A percentile compares a stretch with the other conserved stretches of the same genome.
Conservation (phyloP, 2,888 invertebrate genomes). For the Oscheius sp. region DNA sequence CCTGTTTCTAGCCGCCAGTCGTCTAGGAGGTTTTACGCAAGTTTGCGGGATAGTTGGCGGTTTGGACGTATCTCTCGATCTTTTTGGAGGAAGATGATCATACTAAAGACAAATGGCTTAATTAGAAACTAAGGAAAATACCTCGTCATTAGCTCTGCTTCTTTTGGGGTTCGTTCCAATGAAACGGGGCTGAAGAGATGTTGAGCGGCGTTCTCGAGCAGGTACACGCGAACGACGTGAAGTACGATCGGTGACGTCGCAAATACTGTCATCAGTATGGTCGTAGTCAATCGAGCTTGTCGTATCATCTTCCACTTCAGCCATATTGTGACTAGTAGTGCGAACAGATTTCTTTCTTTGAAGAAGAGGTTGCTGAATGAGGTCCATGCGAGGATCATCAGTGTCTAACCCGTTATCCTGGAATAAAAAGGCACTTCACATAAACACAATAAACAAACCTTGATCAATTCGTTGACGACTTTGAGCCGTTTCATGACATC, state of each 20-base stretch:
- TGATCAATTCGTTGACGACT: constrained; percentile 52
- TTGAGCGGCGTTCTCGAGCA: constrained; percentile 25
- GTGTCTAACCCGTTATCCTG: constrained; percentile 10
- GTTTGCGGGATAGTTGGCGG: neutral
- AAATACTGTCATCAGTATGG: constrained; percentile 52
- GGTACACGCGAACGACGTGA: constrained; percentile 1
- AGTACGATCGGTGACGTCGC: constrained; percentile 10
- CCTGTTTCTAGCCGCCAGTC: constrained; percentile 38
- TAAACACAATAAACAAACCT: constrained; percentile 30
- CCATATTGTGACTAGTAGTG: neutral
- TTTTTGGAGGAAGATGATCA: constrained; percentile 30
- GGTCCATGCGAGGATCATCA: constrained; percentile 3
- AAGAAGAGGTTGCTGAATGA: constrained; percentile 15
- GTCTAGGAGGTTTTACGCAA: neutral
- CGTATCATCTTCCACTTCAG: constrained; percentile 38
- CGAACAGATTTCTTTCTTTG: constrained; percentile 24
- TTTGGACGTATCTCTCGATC: constrained; percentile 21
- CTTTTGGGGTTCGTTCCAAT: constrained; percentile 8
- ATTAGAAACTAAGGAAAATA: constrained; percentile 9
- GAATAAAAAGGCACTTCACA: neutral
- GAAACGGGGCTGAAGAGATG: constrained; percentile 25
- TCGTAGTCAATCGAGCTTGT: constrained; percentile 55
- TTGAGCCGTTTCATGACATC: constrained; percentile 51
- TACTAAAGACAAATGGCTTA: neutral
- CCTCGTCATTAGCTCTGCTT: constrained; percentile 31